Base-by-base conservation (phyloP, 2,797 vertebrate species). In the Myotis myotis region DNA sequence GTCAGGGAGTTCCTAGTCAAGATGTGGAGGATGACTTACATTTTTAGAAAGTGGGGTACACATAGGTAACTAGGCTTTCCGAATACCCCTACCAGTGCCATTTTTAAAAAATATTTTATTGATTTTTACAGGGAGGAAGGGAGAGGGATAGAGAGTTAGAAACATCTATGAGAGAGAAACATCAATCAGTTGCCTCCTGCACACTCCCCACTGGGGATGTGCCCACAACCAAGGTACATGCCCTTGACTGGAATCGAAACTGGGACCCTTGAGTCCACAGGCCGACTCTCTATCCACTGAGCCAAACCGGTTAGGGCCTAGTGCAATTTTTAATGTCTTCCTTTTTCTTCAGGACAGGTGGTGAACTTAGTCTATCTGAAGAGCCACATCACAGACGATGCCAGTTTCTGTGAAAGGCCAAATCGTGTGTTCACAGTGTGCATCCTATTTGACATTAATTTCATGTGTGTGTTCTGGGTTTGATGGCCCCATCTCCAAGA, bases 301-400 rank as follows among this genome's bases (percentile, higher is more conserved):
- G 41, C 41, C 41, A 44, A 44, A 44, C 41, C 9, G 2, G 41
- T 44, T 44, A 44, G 41, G 41, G 41, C 41, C 41, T 8, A 44
- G 41, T 44, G 41, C 41, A 41, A 11, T 44, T 44, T 92, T 70
- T 55, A 66, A 17, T 8, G 4, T 15, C 25, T 79, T n/a, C 19
- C 15, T 64, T 66, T 44, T 47, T 68, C 22, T 80, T 95, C 15
- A 44, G 64, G 25, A 36, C 8, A 74, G 53, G 7, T 9, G 17
- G 13, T 74, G 25, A 84, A 41, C 62, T 64, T 62, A 49, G 60
- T 53, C 2, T 78, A 47, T 15, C 25, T 55, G 22, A 11, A 79
- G 2, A 62, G 8, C 22, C 5, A 55, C 0, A 0, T 74, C 13
- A 11, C 7, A 64, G 15, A 33, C 22, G 17, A 71, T 11, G 6